Conservation (phyloP, 2,113 vertebrate genomes). For the Pygoscelis adeliae region DNA sequence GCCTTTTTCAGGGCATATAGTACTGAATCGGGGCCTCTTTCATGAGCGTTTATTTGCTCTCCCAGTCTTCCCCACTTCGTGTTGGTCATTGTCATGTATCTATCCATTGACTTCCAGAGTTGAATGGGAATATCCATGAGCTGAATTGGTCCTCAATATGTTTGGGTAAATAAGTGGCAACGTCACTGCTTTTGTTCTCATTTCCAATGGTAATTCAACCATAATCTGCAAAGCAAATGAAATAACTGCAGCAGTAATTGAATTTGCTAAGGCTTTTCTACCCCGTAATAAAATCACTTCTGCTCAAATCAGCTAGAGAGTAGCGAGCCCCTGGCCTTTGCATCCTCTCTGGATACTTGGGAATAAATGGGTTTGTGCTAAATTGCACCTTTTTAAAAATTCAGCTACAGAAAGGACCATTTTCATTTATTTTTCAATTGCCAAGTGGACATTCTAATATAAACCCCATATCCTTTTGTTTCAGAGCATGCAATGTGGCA, state of each 20-base stretch:
- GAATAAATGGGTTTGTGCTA: not conserved
- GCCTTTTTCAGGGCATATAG: not conserved
- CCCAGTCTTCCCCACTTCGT: not conserved
- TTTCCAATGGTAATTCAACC: not conserved
- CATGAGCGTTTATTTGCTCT: not conserved
- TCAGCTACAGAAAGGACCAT: not conserved
- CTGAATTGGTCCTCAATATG: not conserved
- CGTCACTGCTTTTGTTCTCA: not conserved
- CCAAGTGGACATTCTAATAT: not conserved
- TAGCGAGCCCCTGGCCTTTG: not conserved
- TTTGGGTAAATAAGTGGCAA: not conserved
- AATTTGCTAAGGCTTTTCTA: constrained; percentile 18
- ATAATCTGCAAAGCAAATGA: constrained; percentile 19
- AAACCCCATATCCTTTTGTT: not conserved
- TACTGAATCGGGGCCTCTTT: not conserved
- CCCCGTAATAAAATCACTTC: constrained; percentile 25
- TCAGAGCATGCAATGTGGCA: not conserved
- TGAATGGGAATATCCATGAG: not conserved
- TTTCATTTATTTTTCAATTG: not conserved
- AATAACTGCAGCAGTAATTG: constrained; percentile 30
- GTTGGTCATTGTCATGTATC: not conserved
- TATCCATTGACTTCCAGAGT: not conserved
- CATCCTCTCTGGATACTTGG: not conserved
- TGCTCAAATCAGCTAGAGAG: not conserved
- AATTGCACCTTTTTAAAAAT: not conserved